Conservation (phyloP, 2,113 vertebrate species). For the Tupaia tana region DNA sequence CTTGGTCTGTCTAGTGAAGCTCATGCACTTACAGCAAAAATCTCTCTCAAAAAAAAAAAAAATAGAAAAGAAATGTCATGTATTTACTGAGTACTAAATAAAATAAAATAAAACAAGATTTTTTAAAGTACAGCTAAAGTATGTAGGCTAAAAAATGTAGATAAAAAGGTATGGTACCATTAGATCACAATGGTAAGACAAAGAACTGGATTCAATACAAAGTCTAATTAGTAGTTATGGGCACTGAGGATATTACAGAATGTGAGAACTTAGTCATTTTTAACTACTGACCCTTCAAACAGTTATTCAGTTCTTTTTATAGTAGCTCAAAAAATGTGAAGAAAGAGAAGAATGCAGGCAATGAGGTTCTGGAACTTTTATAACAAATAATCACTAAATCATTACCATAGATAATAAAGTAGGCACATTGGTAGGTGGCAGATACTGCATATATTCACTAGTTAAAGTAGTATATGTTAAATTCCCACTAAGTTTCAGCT, state of each 20-base stretch:
- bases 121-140: background rate
- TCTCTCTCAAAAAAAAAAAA: too few species aligned
- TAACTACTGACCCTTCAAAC: slow-evolving; percentile 2
- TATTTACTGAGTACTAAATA: background rate
- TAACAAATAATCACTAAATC: slow-evolving; percentile 20
- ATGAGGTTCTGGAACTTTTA: background rate
- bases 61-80: too few species aligned
- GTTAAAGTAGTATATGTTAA: background rate
- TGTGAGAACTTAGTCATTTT: background rate
- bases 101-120: background rate
- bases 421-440: background rate
- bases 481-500: background rate
- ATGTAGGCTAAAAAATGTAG: background rate
- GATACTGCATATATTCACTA: background rate
- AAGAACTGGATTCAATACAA: background rate
- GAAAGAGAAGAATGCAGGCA: background rate
- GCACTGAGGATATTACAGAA: background rate
- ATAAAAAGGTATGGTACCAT: background rate
- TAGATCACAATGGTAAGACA: background rate
- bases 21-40: too few species aligned
- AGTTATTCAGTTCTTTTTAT: background rate
- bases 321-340: background rate
- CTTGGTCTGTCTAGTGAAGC: too few species aligned
- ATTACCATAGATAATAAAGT: background rate
- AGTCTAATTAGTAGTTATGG: background rate